phyloP scores from a whole-genome alignment of 2,797 vertebrate genomes.

The Argentina silus region DNA sequence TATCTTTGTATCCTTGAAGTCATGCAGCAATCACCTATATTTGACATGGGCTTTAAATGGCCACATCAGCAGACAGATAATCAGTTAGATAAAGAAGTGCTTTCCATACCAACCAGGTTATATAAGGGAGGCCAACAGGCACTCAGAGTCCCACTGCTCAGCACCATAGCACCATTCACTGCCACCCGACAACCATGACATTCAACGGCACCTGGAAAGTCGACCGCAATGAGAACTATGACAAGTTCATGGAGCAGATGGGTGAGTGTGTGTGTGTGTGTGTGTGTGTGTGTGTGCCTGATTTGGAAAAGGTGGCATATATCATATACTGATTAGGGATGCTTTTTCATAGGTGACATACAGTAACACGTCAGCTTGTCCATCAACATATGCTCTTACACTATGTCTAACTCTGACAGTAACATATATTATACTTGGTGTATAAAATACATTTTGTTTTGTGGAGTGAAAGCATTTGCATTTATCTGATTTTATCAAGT shows the following conservation, averaged over 20 bases:
- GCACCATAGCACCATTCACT: background rate
- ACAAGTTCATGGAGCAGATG: slow-evolving; percentile 91
- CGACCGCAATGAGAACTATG: slow-evolving; percentile 88
- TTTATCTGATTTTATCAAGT: background rate
- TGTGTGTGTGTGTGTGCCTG: background rate
- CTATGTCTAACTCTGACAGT: no score
- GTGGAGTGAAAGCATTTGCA: no score
- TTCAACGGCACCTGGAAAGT: slow-evolving; percentile 88
- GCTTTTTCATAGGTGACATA: no score
- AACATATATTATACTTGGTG: no score
- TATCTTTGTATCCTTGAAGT: slow-evolving; percentile 62
- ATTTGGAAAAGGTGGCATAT: background rate
- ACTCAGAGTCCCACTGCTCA: slow-evolving; percentile 43
- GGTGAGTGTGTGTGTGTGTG: slow-evolving; percentile 75
- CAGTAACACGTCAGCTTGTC: no score
- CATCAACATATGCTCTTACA: no score
- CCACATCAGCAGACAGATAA: slow-evolving; percentile 81
- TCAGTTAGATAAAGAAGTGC: slow-evolving; percentile 81
- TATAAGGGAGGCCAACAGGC: slow-evolving; percentile 39
- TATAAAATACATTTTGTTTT: no score
- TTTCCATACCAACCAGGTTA: slow-evolving; percentile 59
- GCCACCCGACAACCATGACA: slow-evolving; percentile 73
- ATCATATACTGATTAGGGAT: no score
- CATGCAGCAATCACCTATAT: slow-evolving; percentile 48
- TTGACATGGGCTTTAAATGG: slow-evolving; percentile 79